phyloP scores from a whole-genome alignment of 2,888 invertebrate genomes.

The Lasioglossum lativentre region DNA sequence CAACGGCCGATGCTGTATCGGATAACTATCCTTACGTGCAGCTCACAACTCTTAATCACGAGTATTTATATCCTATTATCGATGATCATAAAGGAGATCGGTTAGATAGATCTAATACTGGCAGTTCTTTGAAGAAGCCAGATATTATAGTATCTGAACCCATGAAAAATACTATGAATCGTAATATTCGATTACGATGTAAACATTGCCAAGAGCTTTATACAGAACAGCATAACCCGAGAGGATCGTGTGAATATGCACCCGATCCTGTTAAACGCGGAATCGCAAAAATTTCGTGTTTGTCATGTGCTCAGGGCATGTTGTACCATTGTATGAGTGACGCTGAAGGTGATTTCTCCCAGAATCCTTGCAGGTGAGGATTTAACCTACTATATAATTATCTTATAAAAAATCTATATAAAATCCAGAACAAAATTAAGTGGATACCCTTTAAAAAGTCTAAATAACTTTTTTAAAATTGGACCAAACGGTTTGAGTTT shows the following conservation, averaged over 20 bases:
- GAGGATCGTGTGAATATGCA: conserved; percentile 94
- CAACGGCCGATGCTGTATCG: conserved; percentile 81
- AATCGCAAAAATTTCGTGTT: conserved; percentile 93
- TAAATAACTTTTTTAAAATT: neutral
- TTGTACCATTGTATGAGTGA: conserved; percentile 97
- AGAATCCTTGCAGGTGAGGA: conserved; percentile 91
- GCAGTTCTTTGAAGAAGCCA: conserved; percentile 88
- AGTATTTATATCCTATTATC: conserved; percentile 94
- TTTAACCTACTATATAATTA: neutral
- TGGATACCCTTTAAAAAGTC: neutral
- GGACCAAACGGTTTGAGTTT: too few species aligned
- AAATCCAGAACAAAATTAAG: neutral
- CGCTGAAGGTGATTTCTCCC: conserved; percentile 94
- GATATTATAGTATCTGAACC: conserved; percentile 86
- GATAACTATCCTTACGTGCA: conserved; percentile 94
- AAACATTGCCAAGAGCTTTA: conserved; percentile 94
- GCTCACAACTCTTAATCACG: conserved; percentile 91
- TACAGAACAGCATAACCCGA: conserved; percentile 92
- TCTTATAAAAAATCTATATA: neutral
- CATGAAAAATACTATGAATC: conserved; percentile 80
- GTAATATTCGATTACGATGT: conserved; percentile 85
- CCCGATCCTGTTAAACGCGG: conserved; percentile 93
- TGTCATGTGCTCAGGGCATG: conserved; percentile 95
- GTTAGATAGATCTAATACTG: conserved; percentile 79
- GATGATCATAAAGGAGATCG: conserved; percentile 85